These are phyloP conservation scores for Palythoa grandis DNA, from an alignment of 92 coral and sea anemone species.

Conservation along the genomic window DNA sequence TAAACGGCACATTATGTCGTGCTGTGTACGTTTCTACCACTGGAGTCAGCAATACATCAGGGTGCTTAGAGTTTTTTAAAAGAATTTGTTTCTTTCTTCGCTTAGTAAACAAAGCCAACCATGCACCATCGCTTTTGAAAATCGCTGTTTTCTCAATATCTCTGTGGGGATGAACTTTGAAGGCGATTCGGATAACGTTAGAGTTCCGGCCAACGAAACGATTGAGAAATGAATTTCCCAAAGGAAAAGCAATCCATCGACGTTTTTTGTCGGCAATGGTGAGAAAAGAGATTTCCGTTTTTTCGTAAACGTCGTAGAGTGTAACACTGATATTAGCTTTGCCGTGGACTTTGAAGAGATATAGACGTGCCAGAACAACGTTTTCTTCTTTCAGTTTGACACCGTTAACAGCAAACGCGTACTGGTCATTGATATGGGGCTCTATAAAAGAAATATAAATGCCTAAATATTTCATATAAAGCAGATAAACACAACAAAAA, in stretches of 20 bases:
- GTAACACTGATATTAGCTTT: background rate
- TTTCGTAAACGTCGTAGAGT: background rate
- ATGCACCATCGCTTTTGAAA: slow-evolving; percentile 15
- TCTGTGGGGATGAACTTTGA: background rate
- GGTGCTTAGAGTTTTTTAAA: background rate
- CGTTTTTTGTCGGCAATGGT: slow-evolving; percentile 3
- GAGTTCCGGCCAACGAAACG: background rate
- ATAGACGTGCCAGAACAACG: slow-evolving; percentile 24
- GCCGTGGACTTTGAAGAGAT: slow-evolving; percentile 19
- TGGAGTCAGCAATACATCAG: background rate
- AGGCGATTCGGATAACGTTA: background rate
- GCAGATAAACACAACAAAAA: background rate
- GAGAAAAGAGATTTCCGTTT: background rate
- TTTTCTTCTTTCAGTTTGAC: background rate
- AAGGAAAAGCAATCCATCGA: slow-evolving; percentile 31
- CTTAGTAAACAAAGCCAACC: slow-evolving; percentile 12
- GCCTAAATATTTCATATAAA: too few relatives aligned
- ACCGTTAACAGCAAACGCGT: background rate
- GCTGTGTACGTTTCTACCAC: background rate
- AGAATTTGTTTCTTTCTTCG: background rate
- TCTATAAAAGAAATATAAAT: background rate
- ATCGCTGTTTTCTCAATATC: background rate
- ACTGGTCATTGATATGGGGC: background rate
- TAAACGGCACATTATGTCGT: too few relatives aligned
- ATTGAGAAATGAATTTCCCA: slow-evolving; percentile 11